These are phyloP conservation scores for Micropoecilia bifurca DNA, from an alignment of 2,797 vertebrate genomes.

Conservation along the genomic window DNA sequence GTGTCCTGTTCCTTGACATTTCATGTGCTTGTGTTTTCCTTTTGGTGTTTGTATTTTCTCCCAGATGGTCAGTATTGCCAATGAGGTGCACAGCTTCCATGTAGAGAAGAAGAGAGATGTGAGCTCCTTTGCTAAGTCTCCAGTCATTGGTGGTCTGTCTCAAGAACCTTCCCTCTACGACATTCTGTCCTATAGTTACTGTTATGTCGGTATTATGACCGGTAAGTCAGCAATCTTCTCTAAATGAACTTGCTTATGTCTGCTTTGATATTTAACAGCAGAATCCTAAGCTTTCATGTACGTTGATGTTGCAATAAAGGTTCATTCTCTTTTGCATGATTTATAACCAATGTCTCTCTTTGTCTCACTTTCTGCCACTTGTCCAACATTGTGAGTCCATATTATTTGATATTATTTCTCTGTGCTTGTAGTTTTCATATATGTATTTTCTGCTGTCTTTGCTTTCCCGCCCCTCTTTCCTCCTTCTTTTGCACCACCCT, in stretches of 20 bases:
- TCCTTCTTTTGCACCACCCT: constrained; percentile 23
- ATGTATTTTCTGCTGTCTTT: constrained; percentile 39
- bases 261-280: not conserved
- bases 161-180: constrained; percentile 86
- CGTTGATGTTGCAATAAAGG: constrained; percentile 33
- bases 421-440: constrained; percentile 30
- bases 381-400: constrained; percentile 78
- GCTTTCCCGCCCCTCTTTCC: constrained; percentile 20
- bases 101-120: constrained; percentile 86
- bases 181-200: constrained; percentile 90
- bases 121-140: constrained; percentile 81
- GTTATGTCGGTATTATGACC: constrained; percentile 91
- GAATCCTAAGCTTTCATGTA: constrained; percentile 20
- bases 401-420: constrained; percentile 49
- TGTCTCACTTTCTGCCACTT: constrained; percentile 75
- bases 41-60: not conserved
- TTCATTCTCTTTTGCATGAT: constrained; percentile 71
- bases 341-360: constrained; percentile 79
- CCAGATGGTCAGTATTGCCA: constrained; percentile 92
- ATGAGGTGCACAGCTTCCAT: constrained; percentile 87
- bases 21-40: not conserved
- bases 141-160: constrained; percentile 76
- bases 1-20: not conserved
- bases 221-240: constrained; percentile 74
- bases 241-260: not conserved